Base-by-base conservation (phyloP, 2,888 invertebrate species). In the Lymantria dispar region DNA sequence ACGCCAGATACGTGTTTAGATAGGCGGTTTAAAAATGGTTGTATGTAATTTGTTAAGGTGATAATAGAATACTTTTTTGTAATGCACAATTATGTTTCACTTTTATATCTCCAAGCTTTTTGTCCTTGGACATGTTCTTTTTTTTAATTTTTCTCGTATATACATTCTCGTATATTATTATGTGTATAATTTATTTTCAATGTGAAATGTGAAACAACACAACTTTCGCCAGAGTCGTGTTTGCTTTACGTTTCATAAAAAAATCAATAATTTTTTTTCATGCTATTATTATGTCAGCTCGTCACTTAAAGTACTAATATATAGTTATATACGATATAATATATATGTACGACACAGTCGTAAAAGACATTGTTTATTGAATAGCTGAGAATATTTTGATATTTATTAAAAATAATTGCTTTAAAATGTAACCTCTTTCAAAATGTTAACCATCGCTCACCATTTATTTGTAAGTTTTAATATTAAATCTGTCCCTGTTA, bases 381-480 rank as follows among this genome's bases (percentile, higher is more conserved):
- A 83, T 69, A 51, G 72, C 76, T 88, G 87, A 87, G 84, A 79
- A 79, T 83, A 85, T 83, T 86, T 88, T 87, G 80, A 82, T 85
- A 83, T 85, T 81, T 79, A 75, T 73, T 76, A 54, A 72, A 22
- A 76, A 80, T 74, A 79, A 85, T 83, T 76, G 88, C 89, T 89
- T 90, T 86, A 85, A 85, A 80, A 87, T 87, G 75, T 90, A 89
- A 89, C 86, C 85, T 79, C 70, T 69, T 81, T 83, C 81, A 85
- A 83, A 87, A 85, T 85, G 88, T 90, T 91, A 91, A 91, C 89
- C 89, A 84, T 83, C 85, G 87, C 88, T 89, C 87, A 90, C 87
- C 67, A 87, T 78, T 77, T 86, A 86, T 81, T 83, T 88, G 83
- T 88, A 90, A 87, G 80, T 83, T 82, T 66, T 87, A 81, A 83